Conservation (phyloP, 2,888 invertebrate genomes). For the Lithophane socia region DNA sequence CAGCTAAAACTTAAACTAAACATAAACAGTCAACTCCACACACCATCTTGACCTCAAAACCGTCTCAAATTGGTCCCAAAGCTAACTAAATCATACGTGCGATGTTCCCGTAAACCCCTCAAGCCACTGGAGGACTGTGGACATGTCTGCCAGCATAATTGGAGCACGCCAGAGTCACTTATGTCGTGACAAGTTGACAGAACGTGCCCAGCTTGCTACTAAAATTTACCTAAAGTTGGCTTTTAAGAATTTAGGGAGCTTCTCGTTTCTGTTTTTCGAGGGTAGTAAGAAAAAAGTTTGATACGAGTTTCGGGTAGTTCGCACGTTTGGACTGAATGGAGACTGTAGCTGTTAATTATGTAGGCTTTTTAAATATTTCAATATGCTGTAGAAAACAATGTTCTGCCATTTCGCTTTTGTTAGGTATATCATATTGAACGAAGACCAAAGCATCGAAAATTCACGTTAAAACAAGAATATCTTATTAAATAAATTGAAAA, state of each 20-base stretch:
- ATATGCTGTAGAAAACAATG: not conserved
- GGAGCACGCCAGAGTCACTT: slow-evolving; percentile 69
- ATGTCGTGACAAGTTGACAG: slow-evolving; percentile 69
- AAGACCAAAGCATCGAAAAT: not conserved
- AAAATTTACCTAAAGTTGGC: slow-evolving; percentile 66
- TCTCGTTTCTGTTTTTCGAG: slow-evolving; percentile 28
- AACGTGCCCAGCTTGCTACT: slow-evolving; percentile 64
- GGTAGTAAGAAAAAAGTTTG: slow-evolving; percentile 33
- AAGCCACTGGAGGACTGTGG: slow-evolving; percentile 65
- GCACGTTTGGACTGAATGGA: slow-evolving; percentile 1
- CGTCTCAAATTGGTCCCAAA: slow-evolving; percentile 63
- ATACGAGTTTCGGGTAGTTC: slow-evolving; percentile 22
- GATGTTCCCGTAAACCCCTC: slow-evolving; percentile 65
- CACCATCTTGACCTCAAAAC: slow-evolving; percentile 66
- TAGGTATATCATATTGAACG: not conserved
- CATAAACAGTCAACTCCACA: slow-evolving; percentile 55
- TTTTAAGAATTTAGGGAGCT: slow-evolving; percentile 57
- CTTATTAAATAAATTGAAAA: slow-evolving; percentile 3
- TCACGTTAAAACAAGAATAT: not conserved
- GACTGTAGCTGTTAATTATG: too few relatives aligned
- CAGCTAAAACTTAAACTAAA: slow-evolving; percentile 37
- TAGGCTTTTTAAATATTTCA: slow-evolving; percentile 9
- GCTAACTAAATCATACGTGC: slow-evolving; percentile 69
- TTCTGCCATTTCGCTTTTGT: not conserved
- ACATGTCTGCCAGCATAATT: slow-evolving; percentile 68